Base-by-base conservation (phyloP, 2,797 vertebrate genomes). In the Catostomus latipinnis region DNA sequence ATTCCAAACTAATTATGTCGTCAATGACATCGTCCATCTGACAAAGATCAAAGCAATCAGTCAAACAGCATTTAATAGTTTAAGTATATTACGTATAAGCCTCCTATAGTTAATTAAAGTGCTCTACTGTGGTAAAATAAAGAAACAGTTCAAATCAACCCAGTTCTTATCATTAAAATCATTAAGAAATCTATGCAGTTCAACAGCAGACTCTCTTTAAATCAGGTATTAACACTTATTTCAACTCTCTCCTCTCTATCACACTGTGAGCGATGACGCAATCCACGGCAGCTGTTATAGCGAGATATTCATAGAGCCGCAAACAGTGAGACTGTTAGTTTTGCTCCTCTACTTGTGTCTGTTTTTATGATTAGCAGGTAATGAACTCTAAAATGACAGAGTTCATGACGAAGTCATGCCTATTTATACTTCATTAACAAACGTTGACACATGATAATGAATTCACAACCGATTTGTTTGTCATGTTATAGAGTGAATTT, bases 1-100 rank as follows among this genome's bases (percentile, higher is more conserved):
- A 98, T 91, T 99, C 97, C 94, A 99, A 91, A 86, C 98, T 97
- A 87, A 99, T 99, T 67, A 99, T 99, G 92, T 99, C 98, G 86
- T 99, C 97, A 0, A 99, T 98, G 83, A 99, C 98, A 92, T 99
- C 97, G 87, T 99, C 98, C 97, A 99, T 99, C 98, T 99, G 85
- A 10, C 86, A 87, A 43, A 68, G 72, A 74, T 16, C 34, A 72
- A 62, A 9, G 50, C 11, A 22, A 69, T 0, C 34, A 22, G 5
- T 62, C 53, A 45, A 45, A 12, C 49, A 22, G 50, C 18, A 22
- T 34, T 43, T 9, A 60, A 12, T 58, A 54, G 16, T 57, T 9
- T 16, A 34, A 34, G 34, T 34, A 34, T 34, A 34, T 34, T 34
- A 34, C 34, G 34, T 34, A 34, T 34, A 34, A 34, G 34, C 34